Base-by-base conservation (phyloP, 2,113 vertebrate species). In the Chaetodon auriga region DNA sequence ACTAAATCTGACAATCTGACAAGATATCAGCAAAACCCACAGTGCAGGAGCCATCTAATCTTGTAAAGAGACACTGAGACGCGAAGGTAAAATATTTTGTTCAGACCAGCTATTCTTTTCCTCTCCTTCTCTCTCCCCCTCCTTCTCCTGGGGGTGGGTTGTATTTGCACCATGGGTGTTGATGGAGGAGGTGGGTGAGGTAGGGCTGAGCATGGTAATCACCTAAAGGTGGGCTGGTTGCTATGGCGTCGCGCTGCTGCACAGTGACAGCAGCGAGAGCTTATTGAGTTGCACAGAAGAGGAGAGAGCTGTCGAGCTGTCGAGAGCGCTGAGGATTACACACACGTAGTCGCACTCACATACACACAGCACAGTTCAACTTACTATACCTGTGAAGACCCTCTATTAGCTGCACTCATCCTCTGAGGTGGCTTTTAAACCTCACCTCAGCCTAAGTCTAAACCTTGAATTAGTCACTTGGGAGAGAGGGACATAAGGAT, bases 251-350 rank as follows among this genome's bases (percentile, higher is more conserved):
- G 93, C 91, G 0, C 93, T 87, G 1, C 21, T 91, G 95, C 94
- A 93, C 94, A 90, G 75, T 91, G 95, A 95, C 95, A 96, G 95
- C 95, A 95, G 95, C 90, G 90, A 86, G 84, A 66, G 88, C 92
- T 90, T 91, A 92, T 89, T 93, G 95, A 96, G 92, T 80, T 91
- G 48, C 80, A 90, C 87, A 91, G 90, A 88, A 89, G 85, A 93
- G 86, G 88, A 87, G 84, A 87, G 93, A 90, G 90, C 92, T 95
- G 94, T 95, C 87, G 89, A 93, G 81, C 77, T 87, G 88, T 89
- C 72, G 76, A 79, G 87, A 84, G 78, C 72, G 53, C 65, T 53
- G 68, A 85, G 66, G 66, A 82, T 75, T 65, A 80, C 77, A 80
- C 73, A 64, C 74, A 76, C 68, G 43, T 7, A 62, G 46, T 15